A percentile compares a stretch with the other conserved stretches of the same genome.
Conservation (phyloP, 2,797 vertebrate genomes). For the Macroramphosus scolopax region DNA sequence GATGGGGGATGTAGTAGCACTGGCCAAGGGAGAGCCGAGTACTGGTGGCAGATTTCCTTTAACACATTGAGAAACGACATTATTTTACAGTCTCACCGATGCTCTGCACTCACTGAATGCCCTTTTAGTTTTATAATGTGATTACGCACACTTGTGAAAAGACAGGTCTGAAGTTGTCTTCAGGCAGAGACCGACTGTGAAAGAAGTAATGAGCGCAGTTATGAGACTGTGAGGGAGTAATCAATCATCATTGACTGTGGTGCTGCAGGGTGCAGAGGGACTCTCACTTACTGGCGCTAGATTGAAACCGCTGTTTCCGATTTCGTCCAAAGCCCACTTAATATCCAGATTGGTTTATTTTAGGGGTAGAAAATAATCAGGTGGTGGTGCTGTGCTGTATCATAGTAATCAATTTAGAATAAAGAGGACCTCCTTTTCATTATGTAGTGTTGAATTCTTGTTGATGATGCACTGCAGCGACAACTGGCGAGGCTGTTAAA, state of each 20-base stretch:
- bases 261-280: conserved; percentile 52
- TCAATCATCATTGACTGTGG: conserved; percentile 71
- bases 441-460: too few species aligned
- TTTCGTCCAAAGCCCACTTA: conserved; percentile 56
- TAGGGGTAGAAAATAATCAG: conserved; percentile 21
- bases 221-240: conserved; percentile 63
- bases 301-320: conserved; percentile 43
- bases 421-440: too few species aligned
- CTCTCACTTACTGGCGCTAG: conserved; percentile 43
- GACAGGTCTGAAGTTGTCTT: conserved; percentile 29
- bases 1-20: too few species aligned
- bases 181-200: conserved; percentile 20
- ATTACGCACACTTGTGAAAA: conserved; percentile 30
- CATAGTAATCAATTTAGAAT: not conserved
- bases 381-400: conserved; percentile 6
- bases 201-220: conserved; percentile 65
- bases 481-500: too few species aligned
- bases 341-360: conserved; percentile 41
- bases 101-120: too few species aligned
- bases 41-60: too few species aligned
- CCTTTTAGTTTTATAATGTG: conserved; percentile 6
- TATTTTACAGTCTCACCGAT: too few species aligned
- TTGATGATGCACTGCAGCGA: too few species aligned
- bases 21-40: too few species aligned
- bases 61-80: too few species aligned